Evolutionary conservation across 2,797 vertebrate genomes (phyloP).

Genomic region (Coregonus ussuriensis): DNA sequence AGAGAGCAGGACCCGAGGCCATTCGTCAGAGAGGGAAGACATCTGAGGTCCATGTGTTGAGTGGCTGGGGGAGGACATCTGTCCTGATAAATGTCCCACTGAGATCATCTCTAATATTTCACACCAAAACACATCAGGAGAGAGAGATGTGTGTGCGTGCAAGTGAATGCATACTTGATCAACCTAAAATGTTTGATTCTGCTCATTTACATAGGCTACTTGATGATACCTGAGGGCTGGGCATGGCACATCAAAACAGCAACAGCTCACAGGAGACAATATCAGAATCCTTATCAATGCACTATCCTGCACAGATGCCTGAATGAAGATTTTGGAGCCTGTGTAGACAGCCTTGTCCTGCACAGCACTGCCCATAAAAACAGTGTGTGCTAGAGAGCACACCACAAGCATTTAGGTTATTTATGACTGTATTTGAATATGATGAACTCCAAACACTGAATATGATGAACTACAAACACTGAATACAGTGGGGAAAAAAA

Average conservation of each 20-base stretch:
- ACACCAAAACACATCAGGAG: background rate
- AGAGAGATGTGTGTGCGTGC: background rate
- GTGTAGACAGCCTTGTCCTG: background rate
- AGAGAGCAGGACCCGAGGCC: constrained; percentile 2
- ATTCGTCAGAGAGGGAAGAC: background rate
- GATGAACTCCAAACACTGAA: background rate
- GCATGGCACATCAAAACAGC: background rate
- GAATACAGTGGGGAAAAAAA: too few species aligned
- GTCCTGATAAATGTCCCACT: constrained; percentile 6
- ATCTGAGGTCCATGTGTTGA: constrained; percentile 8
- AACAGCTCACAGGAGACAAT: background rate
- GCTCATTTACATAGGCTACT: background rate
- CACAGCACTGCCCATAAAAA: background rate
- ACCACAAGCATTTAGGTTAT: background rate
- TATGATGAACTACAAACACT: background rate
- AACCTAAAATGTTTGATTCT: background rate
- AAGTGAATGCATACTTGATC: background rate
- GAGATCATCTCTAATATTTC: constrained; percentile 11
- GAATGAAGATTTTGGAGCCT: background rate
- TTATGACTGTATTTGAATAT: background rate
- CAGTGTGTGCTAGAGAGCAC: background rate
- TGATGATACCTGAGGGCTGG: background rate
- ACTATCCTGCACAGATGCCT: background rate
- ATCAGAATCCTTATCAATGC: constrained; percentile 8
- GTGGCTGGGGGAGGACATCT: background rate